Evolutionary conservation across 1,140 invertebrate genomes (phyloP).

Genomic region (Pachypeltis micranthus): DNA sequence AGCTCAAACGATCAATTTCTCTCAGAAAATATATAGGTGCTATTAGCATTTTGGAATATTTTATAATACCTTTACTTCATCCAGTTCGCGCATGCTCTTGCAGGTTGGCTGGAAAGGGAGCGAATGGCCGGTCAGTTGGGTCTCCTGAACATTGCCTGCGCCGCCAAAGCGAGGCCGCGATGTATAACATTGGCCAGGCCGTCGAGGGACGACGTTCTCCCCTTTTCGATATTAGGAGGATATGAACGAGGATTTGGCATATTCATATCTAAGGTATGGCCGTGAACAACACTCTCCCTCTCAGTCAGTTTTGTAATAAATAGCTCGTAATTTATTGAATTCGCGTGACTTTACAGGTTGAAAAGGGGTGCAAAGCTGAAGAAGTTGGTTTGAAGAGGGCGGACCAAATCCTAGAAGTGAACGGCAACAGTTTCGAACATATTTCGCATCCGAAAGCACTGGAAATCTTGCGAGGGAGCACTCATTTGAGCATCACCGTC

Average conservation of each 20-base stretch:
- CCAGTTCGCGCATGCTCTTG: neutral
- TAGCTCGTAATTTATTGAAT: neutral
- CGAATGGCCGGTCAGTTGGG: conserved; percentile 68
- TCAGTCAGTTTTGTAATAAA: neutral
- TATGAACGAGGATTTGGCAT: conserved; percentile 84
- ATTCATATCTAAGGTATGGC: conserved; percentile 75
- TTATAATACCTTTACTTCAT: too few relatives aligned
- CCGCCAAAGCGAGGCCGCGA: conserved; percentile 83
- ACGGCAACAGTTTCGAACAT: conserved; percentile 90
- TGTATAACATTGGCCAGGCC: conserved; percentile 83
- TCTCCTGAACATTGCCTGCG: conserved; percentile 90
- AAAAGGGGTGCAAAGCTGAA: conserved; percentile 84
- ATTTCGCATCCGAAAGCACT: conserved; percentile 79
- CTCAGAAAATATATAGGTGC: too few relatives aligned
- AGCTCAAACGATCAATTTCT: neutral
- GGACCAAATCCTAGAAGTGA: conserved; percentile 95
- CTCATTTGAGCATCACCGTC: conserved; percentile 90
- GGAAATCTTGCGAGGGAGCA: conserved; percentile 84
- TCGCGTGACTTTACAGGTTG: conserved; percentile 42
- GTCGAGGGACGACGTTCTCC: conserved; percentile 80
- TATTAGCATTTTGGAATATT: too few relatives aligned
- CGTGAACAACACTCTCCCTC: neutral
- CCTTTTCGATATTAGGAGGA: conserved; percentile 89
- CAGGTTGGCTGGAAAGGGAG: conserved; percentile 56
- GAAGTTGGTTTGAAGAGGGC: conserved; percentile 93